These are phyloP conservation scores for Limnephilus auricula DNA, from an alignment of 2,888 invertebrate species.

Conservation along the genomic window DNA sequence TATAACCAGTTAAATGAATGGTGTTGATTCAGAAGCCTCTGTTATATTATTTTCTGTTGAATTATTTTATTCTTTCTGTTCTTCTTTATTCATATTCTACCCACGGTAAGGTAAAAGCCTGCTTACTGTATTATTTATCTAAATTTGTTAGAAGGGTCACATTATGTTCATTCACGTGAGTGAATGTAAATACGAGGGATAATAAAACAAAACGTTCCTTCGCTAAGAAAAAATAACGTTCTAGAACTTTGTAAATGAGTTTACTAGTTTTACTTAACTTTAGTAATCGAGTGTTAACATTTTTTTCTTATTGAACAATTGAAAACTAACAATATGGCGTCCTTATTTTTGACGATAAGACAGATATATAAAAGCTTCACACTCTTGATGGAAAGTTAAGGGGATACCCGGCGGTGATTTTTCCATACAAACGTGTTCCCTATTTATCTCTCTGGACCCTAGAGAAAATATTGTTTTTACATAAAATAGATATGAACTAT, in stretches of 20 bases:
- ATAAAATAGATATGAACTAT: too few species aligned
- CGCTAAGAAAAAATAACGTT: neutral
- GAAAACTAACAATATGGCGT: neutral
- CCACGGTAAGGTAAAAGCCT: neutral
- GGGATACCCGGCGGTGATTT: too few species aligned
- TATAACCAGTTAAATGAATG: neutral
- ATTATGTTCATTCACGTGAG: neutral
- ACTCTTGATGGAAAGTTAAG: neutral
- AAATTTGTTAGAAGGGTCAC: neutral
- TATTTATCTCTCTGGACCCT: too few species aligned
- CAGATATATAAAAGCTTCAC: neutral
- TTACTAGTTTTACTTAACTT: neutral
- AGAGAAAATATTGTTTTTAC: too few species aligned
- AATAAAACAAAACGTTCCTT: neutral
- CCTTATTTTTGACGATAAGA: neutral
- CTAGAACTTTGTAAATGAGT: neutral
- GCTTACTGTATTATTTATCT: neutral
- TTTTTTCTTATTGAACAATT: neutral
- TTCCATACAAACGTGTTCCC: too few species aligned
- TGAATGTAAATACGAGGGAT: neutral
- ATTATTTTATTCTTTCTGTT: neutral
- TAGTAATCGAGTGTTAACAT: neutral
- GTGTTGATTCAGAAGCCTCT: neutral
- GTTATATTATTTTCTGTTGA: neutral
- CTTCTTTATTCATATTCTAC: neutral